These are phyloP conservation scores for Balanococcus diminutus DNA, from an alignment of 2,888 invertebrate species.

Conservation along the genomic window DNA sequence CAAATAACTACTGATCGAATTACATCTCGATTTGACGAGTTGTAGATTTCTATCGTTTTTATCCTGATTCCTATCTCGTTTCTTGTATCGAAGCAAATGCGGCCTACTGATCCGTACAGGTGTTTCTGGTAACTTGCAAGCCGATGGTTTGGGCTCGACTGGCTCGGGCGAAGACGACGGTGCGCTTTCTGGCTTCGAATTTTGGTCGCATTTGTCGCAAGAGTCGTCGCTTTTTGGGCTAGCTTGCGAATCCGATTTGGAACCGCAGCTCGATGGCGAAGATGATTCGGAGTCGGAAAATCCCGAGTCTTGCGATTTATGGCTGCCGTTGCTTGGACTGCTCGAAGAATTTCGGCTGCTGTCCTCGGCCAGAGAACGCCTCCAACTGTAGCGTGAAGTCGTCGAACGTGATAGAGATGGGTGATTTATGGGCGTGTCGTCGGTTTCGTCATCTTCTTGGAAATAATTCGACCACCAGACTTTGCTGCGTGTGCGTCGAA, in stretches of 20 bases:
- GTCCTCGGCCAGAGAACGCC: slow-evolving; percentile 62
- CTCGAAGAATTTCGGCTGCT: slow-evolving; percentile 61
- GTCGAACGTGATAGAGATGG: not conserved
- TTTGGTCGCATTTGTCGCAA: not conserved
- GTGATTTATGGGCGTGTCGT: slow-evolving; percentile 59
- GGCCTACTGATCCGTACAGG: slow-evolving; percentile 48
- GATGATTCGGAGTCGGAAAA: slow-evolving; percentile 75
- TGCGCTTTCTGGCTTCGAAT: no score
- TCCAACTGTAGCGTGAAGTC: slow-evolving; percentile 60
- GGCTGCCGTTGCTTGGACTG: slow-evolving; percentile 67
- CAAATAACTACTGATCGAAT: slow-evolving; percentile 47
- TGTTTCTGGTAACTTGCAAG: slow-evolving; percentile 46
- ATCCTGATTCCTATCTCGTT: slow-evolving; percentile 10
- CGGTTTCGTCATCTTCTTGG: slow-evolving; percentile 58
- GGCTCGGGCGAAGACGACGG: not conserved
- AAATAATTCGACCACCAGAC: slow-evolving; percentile 70
- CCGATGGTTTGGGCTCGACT: not conserved
- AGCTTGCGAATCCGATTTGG: not conserved
- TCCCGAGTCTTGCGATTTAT: slow-evolving; percentile 79
- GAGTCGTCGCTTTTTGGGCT: no score
- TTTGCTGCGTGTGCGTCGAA: slow-evolving; percentile 72
- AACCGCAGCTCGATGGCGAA: slow-evolving; percentile 59
- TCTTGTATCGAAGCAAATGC: slow-evolving; percentile 9
- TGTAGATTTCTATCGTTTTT: slow-evolving; percentile 23
- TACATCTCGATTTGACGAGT: slow-evolving; percentile 26